phyloP scores from a whole-genome alignment of 2,113 vertebrate species.

The Paradisaea rubra region DNA sequence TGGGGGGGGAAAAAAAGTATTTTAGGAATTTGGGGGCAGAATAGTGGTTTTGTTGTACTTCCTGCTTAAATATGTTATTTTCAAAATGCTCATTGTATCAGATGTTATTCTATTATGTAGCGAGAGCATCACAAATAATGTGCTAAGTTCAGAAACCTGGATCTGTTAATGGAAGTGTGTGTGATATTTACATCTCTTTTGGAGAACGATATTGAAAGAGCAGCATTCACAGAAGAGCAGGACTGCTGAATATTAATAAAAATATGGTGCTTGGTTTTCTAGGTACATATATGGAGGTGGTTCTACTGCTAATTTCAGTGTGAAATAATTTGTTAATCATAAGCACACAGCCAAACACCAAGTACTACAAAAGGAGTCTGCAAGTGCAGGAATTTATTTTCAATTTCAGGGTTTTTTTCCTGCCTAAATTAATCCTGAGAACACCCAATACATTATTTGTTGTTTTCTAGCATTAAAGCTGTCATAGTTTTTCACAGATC shows the following conservation, averaged over 20 bases:
- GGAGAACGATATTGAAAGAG: neutral
- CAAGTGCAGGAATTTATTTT: neutral
- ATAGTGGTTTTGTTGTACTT: neutral
- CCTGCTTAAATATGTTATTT: neutral
- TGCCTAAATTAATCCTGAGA: neutral
- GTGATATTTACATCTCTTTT: neutral
- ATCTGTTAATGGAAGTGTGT: neutral
- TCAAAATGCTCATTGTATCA: neutral
- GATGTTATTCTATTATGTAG: neutral
- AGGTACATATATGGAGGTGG: neutral
- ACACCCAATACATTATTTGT: neutral
- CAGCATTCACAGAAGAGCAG: neutral
- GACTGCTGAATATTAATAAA: slow-evolving; percentile 28
- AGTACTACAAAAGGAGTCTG: neutral
- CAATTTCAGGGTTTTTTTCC: fast-evolving
- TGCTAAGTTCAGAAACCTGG: neutral
- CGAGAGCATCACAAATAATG: neutral
- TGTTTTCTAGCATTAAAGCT: neutral
- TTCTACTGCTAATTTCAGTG: neutral
- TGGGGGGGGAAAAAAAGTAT: fast-evolving
- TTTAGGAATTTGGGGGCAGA: neutral
- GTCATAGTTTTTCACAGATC: neutral
- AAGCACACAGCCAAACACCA: neutral
- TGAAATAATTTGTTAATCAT: slow-evolving; percentile 19
- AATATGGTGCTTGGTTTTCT: neutral